These are phyloP conservation scores for Periplaneta americana DNA, from an alignment of 1,140 invertebrate species.

Conservation along the genomic window DNA sequence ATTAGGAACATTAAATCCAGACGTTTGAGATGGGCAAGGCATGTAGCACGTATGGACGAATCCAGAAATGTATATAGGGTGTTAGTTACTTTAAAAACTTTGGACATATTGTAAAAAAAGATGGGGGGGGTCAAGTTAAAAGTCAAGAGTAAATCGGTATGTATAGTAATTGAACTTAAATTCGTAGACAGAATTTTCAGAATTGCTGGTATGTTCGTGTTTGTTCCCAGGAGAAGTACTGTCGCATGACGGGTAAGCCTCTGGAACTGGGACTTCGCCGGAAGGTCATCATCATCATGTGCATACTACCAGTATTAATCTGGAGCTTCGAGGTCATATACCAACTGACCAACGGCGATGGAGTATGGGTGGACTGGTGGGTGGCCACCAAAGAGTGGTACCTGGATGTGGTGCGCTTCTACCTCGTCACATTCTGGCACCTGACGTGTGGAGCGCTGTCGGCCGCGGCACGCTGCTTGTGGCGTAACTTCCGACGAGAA, in stretches of 20 bases:
- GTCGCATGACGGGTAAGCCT: background rate
- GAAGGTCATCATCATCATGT: background rate
- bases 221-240: background rate
- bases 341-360: background rate
- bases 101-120: too few species aligned
- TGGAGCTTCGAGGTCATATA: background rate
- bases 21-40: too few species aligned
- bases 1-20: too few species aligned
- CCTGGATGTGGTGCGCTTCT: background rate
- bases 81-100: too few species aligned
- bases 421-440: background rate
- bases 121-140: too few species aligned
- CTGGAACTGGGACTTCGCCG: background rate
- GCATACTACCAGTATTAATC: background rate
- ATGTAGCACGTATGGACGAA: too few species aligned
- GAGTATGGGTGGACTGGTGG: background rate
- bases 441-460: background rate
- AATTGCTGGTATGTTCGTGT: too few species aligned
- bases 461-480: background rate
- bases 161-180: too few species aligned
- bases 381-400: background rate
- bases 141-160: too few species aligned
- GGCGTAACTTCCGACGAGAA: background rate
- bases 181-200: too few species aligned
- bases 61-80: too few species aligned